Percentiles rank a stretch among this genome's conserved stretches.
These are phyloP conservation scores for Octonoba sinensis DNA, from an alignment of 2,888 invertebrate species.

Conservation along the genomic window DNA sequence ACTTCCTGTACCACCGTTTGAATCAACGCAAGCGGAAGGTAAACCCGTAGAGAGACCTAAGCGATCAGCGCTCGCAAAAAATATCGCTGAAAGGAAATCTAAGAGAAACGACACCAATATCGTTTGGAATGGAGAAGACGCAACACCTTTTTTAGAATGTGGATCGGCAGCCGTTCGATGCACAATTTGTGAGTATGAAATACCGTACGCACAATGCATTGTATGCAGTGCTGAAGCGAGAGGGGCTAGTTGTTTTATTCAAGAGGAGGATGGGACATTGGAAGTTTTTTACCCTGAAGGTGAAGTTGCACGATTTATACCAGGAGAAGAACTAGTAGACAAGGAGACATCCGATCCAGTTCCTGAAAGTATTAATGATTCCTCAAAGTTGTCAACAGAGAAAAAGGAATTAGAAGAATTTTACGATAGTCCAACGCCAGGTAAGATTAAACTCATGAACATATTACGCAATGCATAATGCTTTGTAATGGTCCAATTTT, in stretches of 20 bases:
- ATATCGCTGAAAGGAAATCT: conserved; percentile 10
- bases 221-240: conserved; percentile 44
- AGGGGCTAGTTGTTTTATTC: background rate
- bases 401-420: conserved; percentile 55
- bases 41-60: background rate
- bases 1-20: background rate
- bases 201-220: conserved; percentile 47
- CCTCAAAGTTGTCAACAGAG: conserved; percentile 5
- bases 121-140: conserved; percentile 29
- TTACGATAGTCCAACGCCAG: conserved; percentile 36
- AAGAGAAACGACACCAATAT: conserved; percentile 2
- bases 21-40: background rate
- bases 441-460: background rate
- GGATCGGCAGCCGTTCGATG: conserved; percentile 21
- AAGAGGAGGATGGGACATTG: background rate
- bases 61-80: conserved; percentile 20
- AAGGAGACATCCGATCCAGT: background rate
- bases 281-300: background rate
- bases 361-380: background rate
- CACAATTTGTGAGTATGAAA: conserved; percentile 35
- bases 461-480: too few relatives aligned
- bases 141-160: conserved; percentile 27
- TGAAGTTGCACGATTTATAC: background rate
- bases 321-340: background rate
- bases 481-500: too few relatives aligned